These are phyloP conservation scores for Maniola jurtina DNA, from an alignment of 1,140 invertebrate species.

Conservation along the genomic window DNA sequence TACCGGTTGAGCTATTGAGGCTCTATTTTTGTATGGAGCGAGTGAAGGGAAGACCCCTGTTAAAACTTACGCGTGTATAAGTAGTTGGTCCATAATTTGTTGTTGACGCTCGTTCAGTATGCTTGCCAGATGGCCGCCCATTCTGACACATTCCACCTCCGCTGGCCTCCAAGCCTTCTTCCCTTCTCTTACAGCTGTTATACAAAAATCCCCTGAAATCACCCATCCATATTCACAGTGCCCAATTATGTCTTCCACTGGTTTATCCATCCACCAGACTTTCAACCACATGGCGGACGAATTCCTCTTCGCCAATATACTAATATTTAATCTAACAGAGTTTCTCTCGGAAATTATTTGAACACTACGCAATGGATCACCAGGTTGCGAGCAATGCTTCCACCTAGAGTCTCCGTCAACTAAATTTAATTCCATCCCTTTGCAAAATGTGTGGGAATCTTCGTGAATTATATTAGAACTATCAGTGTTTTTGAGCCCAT, in stretches of 20 bases:
- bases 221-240: slow-evolving; percentile 84
- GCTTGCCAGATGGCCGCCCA: slow-evolving; percentile 83
- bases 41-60: neutral
- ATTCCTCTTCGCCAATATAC: slow-evolving; percentile 56
- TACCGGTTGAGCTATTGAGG: too few species aligned
- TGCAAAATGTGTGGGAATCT: slow-evolving; percentile 63
- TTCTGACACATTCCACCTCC: slow-evolving; percentile 81
- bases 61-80: slow-evolving; percentile 80
- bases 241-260: slow-evolving; percentile 77
- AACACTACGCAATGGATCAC: slow-evolving; percentile 77
- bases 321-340: slow-evolving; percentile 74
- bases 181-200: slow-evolving; percentile 80
- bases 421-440: slow-evolving; percentile 77
- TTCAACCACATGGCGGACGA: slow-evolving; percentile 70
- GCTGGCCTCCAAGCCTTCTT: slow-evolving; percentile 82
- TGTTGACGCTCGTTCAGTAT: slow-evolving; percentile 82
- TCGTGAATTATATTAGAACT: slow-evolving; percentile 59
- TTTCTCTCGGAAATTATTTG: slow-evolving; percentile 80
- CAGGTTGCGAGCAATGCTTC: slow-evolving; percentile 79
- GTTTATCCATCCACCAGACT: slow-evolving; percentile 78
- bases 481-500: slow-evolving; percentile 43
- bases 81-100: slow-evolving; percentile 79
- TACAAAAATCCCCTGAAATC: slow-evolving; percentile 79
- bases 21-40: too few species aligned
- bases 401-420: slow-evolving; percentile 78